A percentile compares a stretch with the other conserved stretches of the same genome.
These are phyloP conservation scores for Girardia tigrina DNA, from an alignment of 2,888 invertebrate species.

Conservation along the genomic window DNA sequence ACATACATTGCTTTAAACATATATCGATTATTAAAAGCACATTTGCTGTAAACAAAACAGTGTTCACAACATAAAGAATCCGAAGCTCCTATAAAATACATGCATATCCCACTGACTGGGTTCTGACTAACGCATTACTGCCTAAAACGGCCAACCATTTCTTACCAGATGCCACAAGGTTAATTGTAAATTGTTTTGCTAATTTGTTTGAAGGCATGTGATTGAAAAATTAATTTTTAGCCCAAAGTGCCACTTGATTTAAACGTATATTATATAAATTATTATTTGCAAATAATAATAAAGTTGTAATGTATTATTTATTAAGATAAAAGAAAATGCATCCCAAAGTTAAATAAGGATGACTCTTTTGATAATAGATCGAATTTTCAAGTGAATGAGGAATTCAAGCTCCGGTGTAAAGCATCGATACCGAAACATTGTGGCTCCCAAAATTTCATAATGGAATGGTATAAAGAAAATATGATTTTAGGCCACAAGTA, in stretches of 20 bases:
- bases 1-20: background rate
- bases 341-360: background rate
- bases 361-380: background rate
- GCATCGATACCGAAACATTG: no score
- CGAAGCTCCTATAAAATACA: background rate
- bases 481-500: background rate
- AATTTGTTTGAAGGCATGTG: background rate
- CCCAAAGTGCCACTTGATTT: background rate
- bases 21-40: background rate
- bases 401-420: no score
- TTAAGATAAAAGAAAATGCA: background rate
- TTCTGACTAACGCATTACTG: background rate
- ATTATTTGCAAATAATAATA: no score
- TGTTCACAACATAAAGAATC: background rate
- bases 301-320: background rate
- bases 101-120: background rate
- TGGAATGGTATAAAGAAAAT: background rate
- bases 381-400: no score
- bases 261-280: background rate
- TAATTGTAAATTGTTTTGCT: background rate
- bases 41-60: background rate
- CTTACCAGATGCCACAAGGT: background rate
- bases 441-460: background rate
- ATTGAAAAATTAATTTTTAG: background rate
- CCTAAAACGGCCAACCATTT: background rate